phyloP scores from a whole-genome alignment of 2,797 vertebrate species.

The Erpetoichthys calabaricus region DNA sequence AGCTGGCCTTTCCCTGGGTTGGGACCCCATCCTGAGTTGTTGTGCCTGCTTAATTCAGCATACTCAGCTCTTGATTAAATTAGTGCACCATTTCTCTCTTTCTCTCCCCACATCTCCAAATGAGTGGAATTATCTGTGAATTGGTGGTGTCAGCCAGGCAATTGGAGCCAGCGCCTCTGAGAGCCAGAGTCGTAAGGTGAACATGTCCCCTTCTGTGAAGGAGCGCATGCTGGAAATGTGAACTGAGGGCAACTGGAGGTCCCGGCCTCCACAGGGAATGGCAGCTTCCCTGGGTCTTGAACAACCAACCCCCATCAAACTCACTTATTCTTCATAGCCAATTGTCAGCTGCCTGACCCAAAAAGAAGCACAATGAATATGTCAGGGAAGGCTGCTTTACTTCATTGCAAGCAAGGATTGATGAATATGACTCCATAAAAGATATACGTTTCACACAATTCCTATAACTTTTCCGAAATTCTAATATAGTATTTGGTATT shows the following conservation, averaged over 20 bases:
- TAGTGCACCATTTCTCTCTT: slow-evolving; percentile 67
- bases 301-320: too few relatives aligned
- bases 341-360: too few relatives aligned
- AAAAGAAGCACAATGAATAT: too few relatives aligned
- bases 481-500: too few relatives aligned
- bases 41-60: slow-evolving; percentile 98
- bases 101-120: slow-evolving; percentile 47
- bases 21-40: slow-evolving; percentile 77
- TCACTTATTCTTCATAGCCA: too few relatives aligned
- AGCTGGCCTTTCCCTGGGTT: slow-evolving; percentile 62
- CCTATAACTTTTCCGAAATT: too few relatives aligned
- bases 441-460: too few relatives aligned
- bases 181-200: slow-evolving; percentile 38
- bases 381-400: too few relatives aligned
- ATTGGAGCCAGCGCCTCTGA: not conserved
- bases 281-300: not conserved
- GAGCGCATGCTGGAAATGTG: slow-evolving; percentile 44
- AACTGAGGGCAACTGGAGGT: slow-evolving; percentile 50
- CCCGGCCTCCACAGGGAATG: slow-evolving; percentile 39
- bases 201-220: slow-evolving; percentile 44
- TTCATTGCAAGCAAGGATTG: too few relatives aligned
- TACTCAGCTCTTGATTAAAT: slow-evolving; percentile 81
- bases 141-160: not conserved
- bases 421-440: too few relatives aligned
- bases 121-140: slow-evolving; percentile 15